Percentiles rank a stretch among this genome's conserved stretches.
Evolutionary conservation across 1,140 invertebrate genomes (phyloP).

Genomic region (Nephotettix cincticeps): DNA sequence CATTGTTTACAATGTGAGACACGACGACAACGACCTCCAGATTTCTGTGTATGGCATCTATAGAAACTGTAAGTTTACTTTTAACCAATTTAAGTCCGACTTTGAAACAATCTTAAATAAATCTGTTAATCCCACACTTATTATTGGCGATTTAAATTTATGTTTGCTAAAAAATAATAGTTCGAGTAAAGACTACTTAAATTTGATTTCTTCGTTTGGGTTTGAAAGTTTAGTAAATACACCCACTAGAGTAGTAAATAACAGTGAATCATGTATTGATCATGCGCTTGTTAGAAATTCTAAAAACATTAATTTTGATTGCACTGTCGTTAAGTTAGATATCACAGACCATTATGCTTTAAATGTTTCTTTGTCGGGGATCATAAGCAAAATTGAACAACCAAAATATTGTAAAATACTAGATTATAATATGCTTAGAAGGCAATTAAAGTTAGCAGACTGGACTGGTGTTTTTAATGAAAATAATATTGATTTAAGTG

Average conservation of each 20-base stretch:
- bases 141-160: background rate
- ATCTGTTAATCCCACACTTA: background rate
- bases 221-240: background rate
- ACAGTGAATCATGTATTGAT: background rate
- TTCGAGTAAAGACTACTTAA: background rate
- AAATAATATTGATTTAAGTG: background rate
- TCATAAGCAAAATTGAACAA: background rate
- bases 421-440: background rate
- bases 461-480: background rate
- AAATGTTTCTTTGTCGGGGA: background rate
- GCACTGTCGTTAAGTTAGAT: background rate
- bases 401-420: background rate
- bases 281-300: background rate
- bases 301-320: background rate
- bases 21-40: background rate
- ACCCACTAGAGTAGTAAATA: background rate
- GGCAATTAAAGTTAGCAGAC: background rate
- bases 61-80: background rate
- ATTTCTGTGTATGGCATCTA: background rate
- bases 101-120: background rate
- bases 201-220: background rate
- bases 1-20: background rate
- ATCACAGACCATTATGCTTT: background rate
- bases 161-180: background rate
- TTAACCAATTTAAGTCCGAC: background rate